phyloP scores from a whole-genome alignment of 1,140 invertebrate genomes.

The Campoletis sonorensis region DNA sequence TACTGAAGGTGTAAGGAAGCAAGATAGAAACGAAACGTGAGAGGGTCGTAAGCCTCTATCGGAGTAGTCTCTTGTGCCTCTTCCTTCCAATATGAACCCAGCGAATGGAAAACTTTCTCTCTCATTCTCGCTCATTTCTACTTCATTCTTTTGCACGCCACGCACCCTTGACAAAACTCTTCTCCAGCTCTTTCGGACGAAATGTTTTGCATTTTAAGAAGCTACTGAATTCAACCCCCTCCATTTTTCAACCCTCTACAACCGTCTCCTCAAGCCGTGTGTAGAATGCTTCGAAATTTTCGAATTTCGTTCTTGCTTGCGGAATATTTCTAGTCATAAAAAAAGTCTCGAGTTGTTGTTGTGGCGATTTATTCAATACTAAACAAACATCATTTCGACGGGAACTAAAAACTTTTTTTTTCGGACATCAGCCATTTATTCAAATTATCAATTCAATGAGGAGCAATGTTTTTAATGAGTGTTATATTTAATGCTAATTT shows the following conservation, averaged over 20 bases:
- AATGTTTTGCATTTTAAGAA: constrained; percentile 76
- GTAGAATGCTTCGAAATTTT: not conserved
- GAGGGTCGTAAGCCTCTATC: constrained; percentile 39
- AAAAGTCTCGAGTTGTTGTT: no score
- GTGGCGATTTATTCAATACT: no score
- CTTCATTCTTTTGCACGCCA: constrained; percentile 29
- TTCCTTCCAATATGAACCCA: constrained; percentile 64
- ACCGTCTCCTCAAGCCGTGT: not conserved
- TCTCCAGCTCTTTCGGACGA: constrained; percentile 54
- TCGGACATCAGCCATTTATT: not conserved
- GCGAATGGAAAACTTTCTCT: constrained; percentile 17
- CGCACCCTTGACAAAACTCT: constrained; percentile 15
- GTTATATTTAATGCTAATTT: not conserved
- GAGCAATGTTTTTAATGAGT: no score
- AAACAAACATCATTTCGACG: no score
- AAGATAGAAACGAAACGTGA: constrained; percentile 30
- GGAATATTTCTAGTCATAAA: no score
- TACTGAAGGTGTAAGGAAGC: not conserved
- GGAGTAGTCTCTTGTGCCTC: constrained; percentile 58
- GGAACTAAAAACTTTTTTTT: no score
- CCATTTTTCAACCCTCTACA: not conserved
- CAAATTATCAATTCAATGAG: not conserved
- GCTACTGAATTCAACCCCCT: constrained; percentile 60
- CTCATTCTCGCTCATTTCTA: constrained; percentile 51
- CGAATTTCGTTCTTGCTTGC: not conserved